Base-by-base conservation (phyloP, 2,797 vertebrate species). In the Fundulus diaphanus region DNA sequence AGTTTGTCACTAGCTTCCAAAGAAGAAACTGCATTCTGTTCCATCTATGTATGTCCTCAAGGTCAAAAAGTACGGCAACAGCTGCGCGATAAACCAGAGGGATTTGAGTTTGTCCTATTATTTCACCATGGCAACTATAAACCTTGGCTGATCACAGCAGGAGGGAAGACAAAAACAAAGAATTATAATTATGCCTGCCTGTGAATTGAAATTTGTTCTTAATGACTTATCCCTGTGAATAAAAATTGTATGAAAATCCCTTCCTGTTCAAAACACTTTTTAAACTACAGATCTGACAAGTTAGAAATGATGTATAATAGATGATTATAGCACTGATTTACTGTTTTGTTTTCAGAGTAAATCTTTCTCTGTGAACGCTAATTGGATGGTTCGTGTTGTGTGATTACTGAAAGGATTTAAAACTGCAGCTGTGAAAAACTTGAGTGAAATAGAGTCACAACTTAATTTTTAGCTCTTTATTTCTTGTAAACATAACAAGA, bases 61-160 rank as follows among this genome's bases (percentile, higher is more conserved):
- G 92, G 92, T 94, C 82, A 90, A 87, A 89, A 92, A 85, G 84
- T 85, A 91, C 18, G 27, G 78, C 87, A 89, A 85, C 86, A 90
- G 87, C 89, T 92, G 88, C 74, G 85, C 81, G 84, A 87, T 85
- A 83, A 86, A 88, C 77, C 83, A 80, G 78, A 73, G 84, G 84
- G 83, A 85, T 86, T 86, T 83, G 66, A 35, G 42, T 84, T 92
- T 89, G 86, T 89, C 85, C 85, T 85, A 82, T 90, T 90, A 84
- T 82, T 90, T 92, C 82, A 84, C 86, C 90, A 91, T 88, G 81
- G 87, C 83, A 94, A 88, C 92, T 76, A 86, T 74, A 90, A 85
- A 88, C 89, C 89, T 86, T 11, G 42, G 81, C 80, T 84, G 84
- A 89, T 87, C 83, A 79, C 89, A 84, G 88, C 81, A 71, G 90